Conservation (phyloP, 2,113 vertebrate genomes). For the Aspidoscelis tigris region DNA sequence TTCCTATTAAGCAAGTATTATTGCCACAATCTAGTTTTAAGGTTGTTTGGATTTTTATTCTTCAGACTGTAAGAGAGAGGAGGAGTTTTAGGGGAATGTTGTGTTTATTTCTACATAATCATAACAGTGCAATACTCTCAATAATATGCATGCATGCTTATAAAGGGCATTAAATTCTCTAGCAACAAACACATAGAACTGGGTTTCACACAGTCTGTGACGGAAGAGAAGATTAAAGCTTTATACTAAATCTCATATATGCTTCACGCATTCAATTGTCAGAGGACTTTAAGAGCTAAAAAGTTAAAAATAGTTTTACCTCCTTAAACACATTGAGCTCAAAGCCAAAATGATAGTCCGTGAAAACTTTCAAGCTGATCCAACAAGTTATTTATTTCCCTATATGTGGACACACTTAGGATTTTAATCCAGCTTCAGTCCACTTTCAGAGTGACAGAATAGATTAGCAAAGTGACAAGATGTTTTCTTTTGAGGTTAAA, state of each 20-base stretch:
- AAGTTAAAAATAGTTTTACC: background rate
- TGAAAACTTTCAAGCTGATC: background rate
- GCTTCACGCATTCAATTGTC: too few relatives aligned
- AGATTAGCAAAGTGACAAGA: too few relatives aligned
- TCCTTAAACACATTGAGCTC: background rate
- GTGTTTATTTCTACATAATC: background rate
- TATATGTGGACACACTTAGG: too few relatives aligned
- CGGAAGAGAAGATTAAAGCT: too few relatives aligned
- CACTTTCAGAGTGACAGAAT: too few relatives aligned
- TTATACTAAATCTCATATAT: too few relatives aligned
- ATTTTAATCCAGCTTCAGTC: too few relatives aligned
- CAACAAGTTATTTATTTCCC: background rate
- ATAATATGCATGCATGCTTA: background rate
- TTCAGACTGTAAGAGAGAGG: background rate
- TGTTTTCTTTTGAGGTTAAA: too few relatives aligned
- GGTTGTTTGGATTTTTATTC: conserved; percentile 15
- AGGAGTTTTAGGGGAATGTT: background rate
- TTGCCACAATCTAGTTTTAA: conserved; percentile 19
- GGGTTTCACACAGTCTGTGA: background rate
- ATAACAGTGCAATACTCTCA: background rate
- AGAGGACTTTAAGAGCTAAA: background rate
- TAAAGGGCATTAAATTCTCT: background rate
- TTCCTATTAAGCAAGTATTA: conserved; percentile 11
- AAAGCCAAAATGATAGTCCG: too few relatives aligned
- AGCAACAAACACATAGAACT: background rate